phyloP scores from a whole-genome alignment of 2,888 invertebrate species.

The Lydus trimaculatus region DNA sequence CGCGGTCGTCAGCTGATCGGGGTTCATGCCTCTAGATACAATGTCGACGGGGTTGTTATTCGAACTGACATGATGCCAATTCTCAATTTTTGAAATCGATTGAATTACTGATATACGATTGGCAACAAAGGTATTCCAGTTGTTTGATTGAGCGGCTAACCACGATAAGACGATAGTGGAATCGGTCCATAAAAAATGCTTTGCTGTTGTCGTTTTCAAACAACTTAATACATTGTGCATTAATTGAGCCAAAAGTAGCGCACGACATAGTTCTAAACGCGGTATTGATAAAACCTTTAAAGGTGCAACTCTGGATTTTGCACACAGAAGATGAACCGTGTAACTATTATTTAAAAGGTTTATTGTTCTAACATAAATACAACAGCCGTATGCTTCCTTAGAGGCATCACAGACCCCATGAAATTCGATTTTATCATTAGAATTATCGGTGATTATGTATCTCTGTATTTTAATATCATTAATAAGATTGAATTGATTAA shows the following conservation, averaged over 20 bases:
- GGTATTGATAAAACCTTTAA: conserved; percentile 18
- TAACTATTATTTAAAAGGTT: background rate
- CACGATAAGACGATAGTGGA: conserved; percentile 26
- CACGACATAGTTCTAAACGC: background rate
- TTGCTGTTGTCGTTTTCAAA: background rate
- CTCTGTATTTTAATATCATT: conserved; percentile 18
- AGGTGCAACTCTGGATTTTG: conserved; percentile 27
- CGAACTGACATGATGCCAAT: background rate
- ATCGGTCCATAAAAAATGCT: conserved; percentile 17
- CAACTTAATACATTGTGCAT: background rate
- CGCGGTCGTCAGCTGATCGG: background rate
- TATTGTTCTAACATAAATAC: conserved; percentile 21
- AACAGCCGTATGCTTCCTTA: conserved; percentile 29
- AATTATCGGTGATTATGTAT: conserved; percentile 14
- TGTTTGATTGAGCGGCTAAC: conserved; percentile 11
- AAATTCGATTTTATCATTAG: conserved; percentile 14
- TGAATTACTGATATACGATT: conserved; percentile 9
- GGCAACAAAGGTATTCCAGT: conserved; percentile 6
- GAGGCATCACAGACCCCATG: conserved; percentile 39
- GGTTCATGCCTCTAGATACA: background rate
- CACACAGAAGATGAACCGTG: conserved; percentile 16
- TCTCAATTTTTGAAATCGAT: background rate
- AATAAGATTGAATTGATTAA: conserved; percentile 18
- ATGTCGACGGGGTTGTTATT: background rate
- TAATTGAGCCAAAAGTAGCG: conserved; percentile 11